These are phyloP conservation scores for Candoia aspera DNA, from an alignment of 2,113 vertebrate species.

Conservation along the genomic window DNA sequence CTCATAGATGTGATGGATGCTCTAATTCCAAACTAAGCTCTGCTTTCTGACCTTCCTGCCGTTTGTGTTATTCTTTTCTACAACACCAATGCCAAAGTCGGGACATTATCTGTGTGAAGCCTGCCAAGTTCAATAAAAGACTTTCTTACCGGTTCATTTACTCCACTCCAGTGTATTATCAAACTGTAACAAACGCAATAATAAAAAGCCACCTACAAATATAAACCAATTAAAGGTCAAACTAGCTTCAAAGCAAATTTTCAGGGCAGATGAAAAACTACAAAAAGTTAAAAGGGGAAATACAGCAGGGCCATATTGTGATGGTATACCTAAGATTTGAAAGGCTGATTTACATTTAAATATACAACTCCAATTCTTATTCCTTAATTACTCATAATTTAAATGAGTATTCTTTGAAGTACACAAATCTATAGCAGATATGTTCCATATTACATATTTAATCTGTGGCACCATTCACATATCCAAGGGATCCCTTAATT, in stretches of 20 bases:
- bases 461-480: background rate
- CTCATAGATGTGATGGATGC: slow-evolving; percentile 32
- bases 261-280: slow-evolving; percentile 41
- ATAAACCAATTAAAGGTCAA: slow-evolving; percentile 41
- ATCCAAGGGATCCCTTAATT: background rate
- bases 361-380: background rate
- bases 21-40: slow-evolving; percentile 31
- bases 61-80: slow-evolving; percentile 47
- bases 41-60: slow-evolving; percentile 17
- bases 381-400: background rate
- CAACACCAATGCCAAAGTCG: slow-evolving; percentile 35
- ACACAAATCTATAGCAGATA: background rate
- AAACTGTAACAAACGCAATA: background rate
- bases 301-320: background rate
- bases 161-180: slow-evolving; percentile 43
- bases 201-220: slow-evolving; percentile 42
- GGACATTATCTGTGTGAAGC: slow-evolving; percentile 34
- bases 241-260: slow-evolving; percentile 49
- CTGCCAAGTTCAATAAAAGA: slow-evolving; percentile 58
- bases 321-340: background rate
- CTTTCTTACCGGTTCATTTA: slow-evolving; percentile 41
- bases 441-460: background rate
- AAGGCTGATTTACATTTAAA: background rate
- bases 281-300: slow-evolving; percentile 8
- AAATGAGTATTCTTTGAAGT: background rate